A percentile compares a stretch with the other conserved stretches of the same genome.
phyloP scores from a whole-genome alignment of 2,113 vertebrate species.

The Willisornis vidua region DNA sequence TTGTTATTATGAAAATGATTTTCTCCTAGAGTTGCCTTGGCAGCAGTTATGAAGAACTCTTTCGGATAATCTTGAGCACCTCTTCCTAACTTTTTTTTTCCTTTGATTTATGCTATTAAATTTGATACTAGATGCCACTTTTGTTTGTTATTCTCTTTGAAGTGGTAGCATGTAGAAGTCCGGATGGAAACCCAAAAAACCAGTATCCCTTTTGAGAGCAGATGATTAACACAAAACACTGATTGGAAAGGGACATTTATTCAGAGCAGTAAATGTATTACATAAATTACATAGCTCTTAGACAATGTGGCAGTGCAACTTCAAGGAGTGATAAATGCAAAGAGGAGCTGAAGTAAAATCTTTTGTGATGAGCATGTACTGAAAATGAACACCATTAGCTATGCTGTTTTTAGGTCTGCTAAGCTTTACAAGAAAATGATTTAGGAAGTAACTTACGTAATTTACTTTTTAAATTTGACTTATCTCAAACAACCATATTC shows the following conservation, averaged over 20 bases:
- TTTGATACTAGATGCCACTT: not conserved
- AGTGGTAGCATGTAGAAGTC: not conserved
- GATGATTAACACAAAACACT: not conserved
- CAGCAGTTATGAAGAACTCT: not conserved
- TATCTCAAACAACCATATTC: not conserved
- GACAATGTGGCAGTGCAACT: not conserved
- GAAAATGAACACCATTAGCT: not conserved
- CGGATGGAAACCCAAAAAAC: not conserved
- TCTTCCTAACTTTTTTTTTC: not conserved
- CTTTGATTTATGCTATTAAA: not conserved
- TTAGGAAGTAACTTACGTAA: not conserved
- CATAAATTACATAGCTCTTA: not conserved
- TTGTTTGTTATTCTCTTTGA: not conserved
- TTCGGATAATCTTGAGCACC: not conserved
- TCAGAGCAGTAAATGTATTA: not conserved
- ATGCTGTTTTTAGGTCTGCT: not conserved
- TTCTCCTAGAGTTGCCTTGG: not conserved
- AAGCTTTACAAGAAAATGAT: not conserved
- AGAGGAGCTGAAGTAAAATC: not conserved
- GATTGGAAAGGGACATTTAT: not conserved
- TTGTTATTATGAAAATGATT: not conserved
- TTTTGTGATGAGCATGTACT: not conserved
- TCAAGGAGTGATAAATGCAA: not conserved
- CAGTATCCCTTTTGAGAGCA: not conserved
- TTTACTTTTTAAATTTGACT: not conserved